These are phyloP conservation scores for Caenorhabditis sulstoni DNA, from an alignment of 2,888 invertebrate species.

Conservation along the genomic window DNA sequence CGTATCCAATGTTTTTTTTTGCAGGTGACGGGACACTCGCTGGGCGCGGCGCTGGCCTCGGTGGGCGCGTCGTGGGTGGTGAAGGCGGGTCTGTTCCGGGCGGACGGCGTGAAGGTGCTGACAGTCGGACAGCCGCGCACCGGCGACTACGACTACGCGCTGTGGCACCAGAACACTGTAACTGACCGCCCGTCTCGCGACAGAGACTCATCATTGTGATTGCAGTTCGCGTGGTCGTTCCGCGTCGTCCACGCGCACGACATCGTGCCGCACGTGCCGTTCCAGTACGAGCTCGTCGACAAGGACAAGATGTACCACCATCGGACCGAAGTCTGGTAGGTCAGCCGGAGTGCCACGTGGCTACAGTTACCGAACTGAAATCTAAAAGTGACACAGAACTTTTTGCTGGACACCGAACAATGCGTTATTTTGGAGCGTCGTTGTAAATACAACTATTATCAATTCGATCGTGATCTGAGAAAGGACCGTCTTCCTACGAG, in stretches of 20 bases:
- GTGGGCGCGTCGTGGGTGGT: slow-evolving; percentile 55
- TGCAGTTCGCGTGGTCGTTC: slow-evolving; percentile 58
- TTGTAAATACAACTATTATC: no score
- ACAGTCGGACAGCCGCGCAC: slow-evolving; percentile 58
- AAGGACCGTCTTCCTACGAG: no score
- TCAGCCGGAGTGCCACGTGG: no score
- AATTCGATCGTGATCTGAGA: no score
- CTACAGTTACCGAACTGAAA: no score
- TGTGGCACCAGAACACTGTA: slow-evolving; percentile 62
- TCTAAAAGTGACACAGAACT: no score
- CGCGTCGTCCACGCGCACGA: slow-evolving; percentile 58
- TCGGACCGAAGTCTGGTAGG: slow-evolving; percentile 57
- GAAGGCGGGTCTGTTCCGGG: slow-evolving; percentile 40
- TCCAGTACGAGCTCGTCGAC: slow-evolving; percentile 49
- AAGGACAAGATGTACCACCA: slow-evolving; percentile 59
- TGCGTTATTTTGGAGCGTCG: no score
- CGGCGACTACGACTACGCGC: slow-evolving; percentile 53
- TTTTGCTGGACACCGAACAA: no score
- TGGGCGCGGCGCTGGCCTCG: slow-evolving; percentile 56
- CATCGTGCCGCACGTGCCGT: slow-evolving; percentile 58
- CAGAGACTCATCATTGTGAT: background rate
- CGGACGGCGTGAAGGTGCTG: slow-evolving; percentile 36
- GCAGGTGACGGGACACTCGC: slow-evolving; percentile 57
- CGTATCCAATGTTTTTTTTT: no score
- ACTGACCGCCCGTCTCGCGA: background rate